These are phyloP conservation scores for Mycogona germanica DNA, from an alignment of 2,888 invertebrate genomes.

Conservation along the genomic window DNA sequence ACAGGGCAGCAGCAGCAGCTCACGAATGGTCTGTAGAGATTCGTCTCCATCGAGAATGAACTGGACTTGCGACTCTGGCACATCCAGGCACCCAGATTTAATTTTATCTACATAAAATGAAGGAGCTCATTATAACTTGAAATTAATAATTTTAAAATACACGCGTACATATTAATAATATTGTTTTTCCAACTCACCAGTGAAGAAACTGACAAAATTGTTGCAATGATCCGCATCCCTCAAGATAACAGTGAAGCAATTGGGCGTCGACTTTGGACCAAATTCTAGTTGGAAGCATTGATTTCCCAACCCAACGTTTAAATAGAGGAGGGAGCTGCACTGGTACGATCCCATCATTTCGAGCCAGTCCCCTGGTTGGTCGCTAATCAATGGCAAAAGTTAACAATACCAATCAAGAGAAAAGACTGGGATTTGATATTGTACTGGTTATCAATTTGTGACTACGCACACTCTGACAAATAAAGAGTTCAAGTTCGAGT, in stretches of 20 bases:
- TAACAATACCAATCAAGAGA: too few relatives aligned
- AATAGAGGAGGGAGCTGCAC: background rate
- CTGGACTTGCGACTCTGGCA: conserved; percentile 3
- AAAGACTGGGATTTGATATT: background rate
- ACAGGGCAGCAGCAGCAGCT: conserved; percentile 6
- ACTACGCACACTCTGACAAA: background rate
- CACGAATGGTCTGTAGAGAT: conserved; percentile 1
- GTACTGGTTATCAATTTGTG: background rate
- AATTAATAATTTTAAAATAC: background rate
- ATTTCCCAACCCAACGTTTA: conserved; percentile 11
- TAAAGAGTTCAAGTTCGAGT: too few relatives aligned
- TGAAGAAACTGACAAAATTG: conserved; percentile 8
- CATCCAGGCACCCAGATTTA: background rate
- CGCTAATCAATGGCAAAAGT: too few relatives aligned
- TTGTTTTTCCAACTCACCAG: background rate
- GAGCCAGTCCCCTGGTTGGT: conserved; percentile 7
- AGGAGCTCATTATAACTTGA: too few relatives aligned
- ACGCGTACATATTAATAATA: background rate
- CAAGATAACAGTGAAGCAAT: conserved; percentile 12
- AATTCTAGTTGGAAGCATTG: conserved; percentile 18
- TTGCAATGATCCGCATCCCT: conserved; percentile 18
- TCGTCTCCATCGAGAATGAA: conserved; percentile 8
- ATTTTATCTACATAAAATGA: conserved; percentile 15
- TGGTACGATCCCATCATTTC: conserved; percentile 3
- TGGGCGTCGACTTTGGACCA: conserved; percentile 1